Evolutionary conservation across 1,140 invertebrate genomes (phyloP).

Genomic region (Drosophila burlai): DNA sequence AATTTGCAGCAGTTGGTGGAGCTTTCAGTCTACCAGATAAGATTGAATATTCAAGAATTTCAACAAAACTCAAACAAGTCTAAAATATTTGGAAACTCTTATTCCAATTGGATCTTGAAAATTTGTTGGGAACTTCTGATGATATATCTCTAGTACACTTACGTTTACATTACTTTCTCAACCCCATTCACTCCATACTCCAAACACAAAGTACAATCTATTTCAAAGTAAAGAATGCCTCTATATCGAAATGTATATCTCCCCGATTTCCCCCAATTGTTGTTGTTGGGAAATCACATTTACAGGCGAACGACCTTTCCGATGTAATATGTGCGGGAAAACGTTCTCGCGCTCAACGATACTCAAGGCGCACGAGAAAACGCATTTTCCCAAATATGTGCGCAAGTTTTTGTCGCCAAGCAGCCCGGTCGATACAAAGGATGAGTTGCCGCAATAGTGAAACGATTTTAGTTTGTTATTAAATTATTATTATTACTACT

Average conservation of each 20-base stretch:
- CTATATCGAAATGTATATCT: slow-evolving; percentile 33
- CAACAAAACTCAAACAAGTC: neutral
- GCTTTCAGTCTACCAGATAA: no score
- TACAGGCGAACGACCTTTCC: slow-evolving; percentile 93
- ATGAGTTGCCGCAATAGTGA: slow-evolving; percentile 90
- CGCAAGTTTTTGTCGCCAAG: slow-evolving; percentile 94
- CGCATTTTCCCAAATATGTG: slow-evolving; percentile 95
- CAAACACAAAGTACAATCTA: neutral
- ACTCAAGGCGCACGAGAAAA: slow-evolving; percentile 96
- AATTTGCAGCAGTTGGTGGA: no score
- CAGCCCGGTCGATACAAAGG: slow-evolving; percentile 92
- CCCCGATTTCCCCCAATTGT: slow-evolving; percentile 29
- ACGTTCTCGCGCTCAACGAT: slow-evolving; percentile 95
- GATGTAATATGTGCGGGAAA: slow-evolving; percentile 94
- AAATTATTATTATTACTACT: slow-evolving; percentile 85
- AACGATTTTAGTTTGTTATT: slow-evolving; percentile 85
- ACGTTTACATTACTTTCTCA: neutral
- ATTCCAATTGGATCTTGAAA: neutral
- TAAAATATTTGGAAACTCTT: neutral
- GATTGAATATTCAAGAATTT: neutral
- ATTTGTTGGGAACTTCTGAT: neutral
- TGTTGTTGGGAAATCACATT: slow-evolving; percentile 28
- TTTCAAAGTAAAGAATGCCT: neutral
- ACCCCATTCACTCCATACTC: neutral
- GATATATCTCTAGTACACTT: neutral